phyloP scores from a whole-genome alignment of 37 sponge, comb jelly and placozoan genomes.

The Theonella swinhoei region DNA sequence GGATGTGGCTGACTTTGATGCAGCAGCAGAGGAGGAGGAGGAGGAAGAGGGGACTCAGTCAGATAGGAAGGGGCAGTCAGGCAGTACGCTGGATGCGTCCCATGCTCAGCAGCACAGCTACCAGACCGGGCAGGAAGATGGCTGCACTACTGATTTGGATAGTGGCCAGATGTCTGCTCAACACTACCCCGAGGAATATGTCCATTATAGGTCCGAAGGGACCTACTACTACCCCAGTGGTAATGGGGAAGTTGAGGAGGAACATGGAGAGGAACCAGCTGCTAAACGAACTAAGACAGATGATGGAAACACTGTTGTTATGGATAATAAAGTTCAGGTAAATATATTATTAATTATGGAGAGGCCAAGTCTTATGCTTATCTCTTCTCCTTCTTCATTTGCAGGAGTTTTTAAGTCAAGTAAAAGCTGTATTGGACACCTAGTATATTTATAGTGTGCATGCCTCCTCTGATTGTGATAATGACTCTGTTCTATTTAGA shows the following conservation, averaged over 20 bases:
- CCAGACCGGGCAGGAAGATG: neutral
- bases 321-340: constrained; percentile 31
- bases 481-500: neutral
- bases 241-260: neutral
- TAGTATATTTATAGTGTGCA: neutral
- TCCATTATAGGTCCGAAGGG: neutral
- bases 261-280: neutral
- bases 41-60: constrained; percentile 22
- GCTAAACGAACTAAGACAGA: neutral
- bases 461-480: too few species aligned
- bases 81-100: neutral
- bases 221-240: neutral
- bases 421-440: constrained; percentile 33
- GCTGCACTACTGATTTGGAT: neutral
- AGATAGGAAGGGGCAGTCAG: neutral
- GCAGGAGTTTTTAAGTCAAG: constrained; percentile 50
- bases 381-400: neutral
- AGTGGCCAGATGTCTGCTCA: neutral
- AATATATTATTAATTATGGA: neutral
- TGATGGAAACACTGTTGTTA: constrained; percentile 1
- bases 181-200: neutral
- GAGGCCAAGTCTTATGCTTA: neutral
- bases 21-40: constrained; percentile 20
- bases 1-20: neutral
- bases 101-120: neutral